phyloP scores from a whole-genome alignment of 2,113 vertebrate genomes.

The Malurus melanocephalus region DNA sequence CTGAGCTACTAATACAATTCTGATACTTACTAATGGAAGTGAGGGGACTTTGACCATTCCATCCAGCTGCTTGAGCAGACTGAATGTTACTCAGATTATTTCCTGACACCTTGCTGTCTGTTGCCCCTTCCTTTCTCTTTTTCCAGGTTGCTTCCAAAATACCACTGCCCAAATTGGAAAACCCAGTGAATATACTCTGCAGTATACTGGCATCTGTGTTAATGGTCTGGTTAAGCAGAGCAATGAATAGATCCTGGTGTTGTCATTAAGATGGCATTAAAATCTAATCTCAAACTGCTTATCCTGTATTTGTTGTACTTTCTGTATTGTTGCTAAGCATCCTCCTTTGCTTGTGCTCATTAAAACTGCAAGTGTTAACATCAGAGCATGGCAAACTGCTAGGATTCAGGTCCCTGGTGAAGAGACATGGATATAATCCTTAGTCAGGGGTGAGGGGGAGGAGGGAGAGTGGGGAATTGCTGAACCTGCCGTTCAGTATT shows the following conservation, averaged over 20 bases:
- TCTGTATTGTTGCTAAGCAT: slow-evolving; percentile 19
- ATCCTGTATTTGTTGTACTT: not conserved
- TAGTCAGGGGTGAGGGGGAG: not conserved
- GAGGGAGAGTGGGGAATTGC: not conserved
- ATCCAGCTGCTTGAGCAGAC: not conserved
- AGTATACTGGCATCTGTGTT: not conserved
- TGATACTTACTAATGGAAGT: not conserved
- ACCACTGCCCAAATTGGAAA: not conserved
- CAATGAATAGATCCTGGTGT: not conserved
- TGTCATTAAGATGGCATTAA: slow-evolving; percentile 34
- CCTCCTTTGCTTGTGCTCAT: slow-evolving; percentile 3
- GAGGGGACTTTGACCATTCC: not conserved
- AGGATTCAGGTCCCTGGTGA: not conserved
- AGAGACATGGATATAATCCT: not conserved
- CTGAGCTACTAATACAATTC: not conserved
- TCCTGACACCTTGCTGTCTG: not conserved
- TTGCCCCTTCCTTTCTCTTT: not conserved
- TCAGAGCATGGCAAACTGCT: not conserved
- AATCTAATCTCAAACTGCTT: slow-evolving; percentile 24
- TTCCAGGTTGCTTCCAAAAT: not conserved
- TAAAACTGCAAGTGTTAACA: slow-evolving; percentile 11
- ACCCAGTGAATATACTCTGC: not conserved
- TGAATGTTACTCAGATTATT: not conserved
- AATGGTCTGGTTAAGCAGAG: not conserved
- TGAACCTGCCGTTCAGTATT: not conserved